Percentiles rank a stretch among this genome's conserved stretches.
Evolutionary conservation across 2,888 invertebrate species (phyloP).

Genomic region (Malachius bipustulatus): DNA sequence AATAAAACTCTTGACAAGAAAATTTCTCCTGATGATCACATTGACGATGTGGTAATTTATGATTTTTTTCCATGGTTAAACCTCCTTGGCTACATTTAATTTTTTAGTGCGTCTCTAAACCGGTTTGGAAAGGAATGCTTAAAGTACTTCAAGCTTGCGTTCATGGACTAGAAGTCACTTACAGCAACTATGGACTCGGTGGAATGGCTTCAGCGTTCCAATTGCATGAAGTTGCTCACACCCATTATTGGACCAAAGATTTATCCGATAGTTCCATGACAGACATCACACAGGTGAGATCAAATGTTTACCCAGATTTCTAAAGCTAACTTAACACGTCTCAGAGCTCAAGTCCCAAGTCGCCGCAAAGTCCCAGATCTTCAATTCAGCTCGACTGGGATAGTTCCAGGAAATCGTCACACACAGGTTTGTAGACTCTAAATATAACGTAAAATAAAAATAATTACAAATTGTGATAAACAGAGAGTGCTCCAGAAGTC

Average conservation of each 20-base stretch:
- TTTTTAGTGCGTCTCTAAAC: slow-evolving; percentile 70
- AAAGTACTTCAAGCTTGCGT: slow-evolving; percentile 83
- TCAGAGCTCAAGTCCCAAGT: slow-evolving; percentile 52
- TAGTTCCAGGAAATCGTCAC: slow-evolving; percentile 53
- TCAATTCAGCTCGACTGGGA: slow-evolving; percentile 44
- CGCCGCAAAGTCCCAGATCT: slow-evolving; percentile 48
- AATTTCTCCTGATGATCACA: slow-evolving; percentile 89
- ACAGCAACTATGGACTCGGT: slow-evolving; percentile 84
- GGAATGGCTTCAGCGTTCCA: slow-evolving; percentile 97
- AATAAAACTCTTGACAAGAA: slow-evolving; percentile 89
- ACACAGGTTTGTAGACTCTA: slow-evolving; percentile 39
- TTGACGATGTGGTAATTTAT: slow-evolving; percentile 82
- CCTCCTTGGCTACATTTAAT: slow-evolving; percentile 6
- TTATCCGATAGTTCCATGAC: slow-evolving; percentile 46
- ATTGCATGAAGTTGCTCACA: slow-evolving; percentile 95
- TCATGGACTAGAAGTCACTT: slow-evolving; percentile 84
- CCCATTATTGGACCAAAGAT: slow-evolving; percentile 94
- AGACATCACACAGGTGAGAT: slow-evolving; percentile 27
- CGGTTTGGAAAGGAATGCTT: slow-evolving; percentile 94
- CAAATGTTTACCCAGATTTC: neutral
- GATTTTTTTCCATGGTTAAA: neutral
- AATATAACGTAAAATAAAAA: neutral
- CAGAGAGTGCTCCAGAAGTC: slow-evolving; percentile 44
- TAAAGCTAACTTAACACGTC: slow-evolving; percentile 2
- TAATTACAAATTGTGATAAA: neutral